Percentiles rank a stretch among this genome's conserved stretches.
Conservation (phyloP, 1,140 invertebrate genomes). For the Scaptomyza hsui region DNA sequence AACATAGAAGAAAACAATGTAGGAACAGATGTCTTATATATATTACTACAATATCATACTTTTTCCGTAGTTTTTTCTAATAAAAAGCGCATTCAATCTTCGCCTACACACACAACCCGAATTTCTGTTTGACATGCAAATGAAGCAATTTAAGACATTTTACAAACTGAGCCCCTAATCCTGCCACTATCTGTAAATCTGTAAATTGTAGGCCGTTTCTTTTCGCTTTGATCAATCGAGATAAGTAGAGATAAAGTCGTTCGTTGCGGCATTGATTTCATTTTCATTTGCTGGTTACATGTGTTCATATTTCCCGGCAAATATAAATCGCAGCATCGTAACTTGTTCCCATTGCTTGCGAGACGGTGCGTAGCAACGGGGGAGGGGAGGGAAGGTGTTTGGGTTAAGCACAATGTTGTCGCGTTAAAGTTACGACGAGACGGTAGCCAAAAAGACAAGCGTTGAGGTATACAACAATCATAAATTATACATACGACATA, state of each 20-base stretch:
- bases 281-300: not conserved
- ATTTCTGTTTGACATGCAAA: conserved; percentile 15
- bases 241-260: conserved; percentile 14
- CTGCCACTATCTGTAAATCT: not conserved
- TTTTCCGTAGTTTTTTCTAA: too few relatives aligned
- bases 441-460: conserved; percentile 8
- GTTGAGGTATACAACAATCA: conserved; percentile 37
- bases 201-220: conserved; percentile 1
- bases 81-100: not conserved
- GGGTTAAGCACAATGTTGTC: too few relatives aligned
- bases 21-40: too few relatives aligned
- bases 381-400: too few relatives aligned
- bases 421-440: too few relatives aligned
- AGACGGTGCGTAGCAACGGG: not conserved
- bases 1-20: too few relatives aligned
- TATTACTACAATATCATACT: too few relatives aligned
- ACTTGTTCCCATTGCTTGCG: too few relatives aligned
- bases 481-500: conserved; percentile 48
- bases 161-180: not conserved
- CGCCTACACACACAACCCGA: too few relatives aligned
- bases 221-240: conserved; percentile 44
- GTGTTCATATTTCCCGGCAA: not conserved
- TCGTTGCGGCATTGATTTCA: conserved; percentile 7
- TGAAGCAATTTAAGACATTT: conserved; percentile 7
- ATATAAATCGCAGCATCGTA: conserved; percentile 49